Evolutionary conservation across 2,888 invertebrate species (phyloP).

Genomic region (Ctenicera cuprea): DNA sequence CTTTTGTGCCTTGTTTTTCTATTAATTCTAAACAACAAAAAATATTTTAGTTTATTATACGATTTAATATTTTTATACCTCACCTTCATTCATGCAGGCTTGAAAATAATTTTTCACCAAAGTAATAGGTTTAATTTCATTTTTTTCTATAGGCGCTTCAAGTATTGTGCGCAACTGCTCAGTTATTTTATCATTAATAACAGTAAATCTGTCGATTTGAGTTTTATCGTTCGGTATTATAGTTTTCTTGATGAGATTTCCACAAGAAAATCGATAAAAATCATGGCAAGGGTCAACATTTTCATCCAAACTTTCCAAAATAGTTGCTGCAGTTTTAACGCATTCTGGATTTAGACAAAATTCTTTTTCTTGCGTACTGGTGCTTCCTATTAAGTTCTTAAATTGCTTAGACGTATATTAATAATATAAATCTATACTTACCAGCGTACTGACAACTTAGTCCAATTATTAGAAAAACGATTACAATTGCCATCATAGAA

Average conservation of each 20-base stretch:
- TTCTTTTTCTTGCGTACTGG: no score
- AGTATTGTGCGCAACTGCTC: conserved; percentile 69
- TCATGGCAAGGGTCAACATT: conserved; percentile 83
- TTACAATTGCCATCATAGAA: background rate
- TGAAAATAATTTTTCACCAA: conserved; percentile 71
- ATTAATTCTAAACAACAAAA: conserved; percentile 57
- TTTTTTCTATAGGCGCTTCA: conserved; percentile 65
- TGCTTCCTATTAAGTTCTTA: background rate
- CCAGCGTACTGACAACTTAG: background rate
- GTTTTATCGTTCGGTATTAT: conserved; percentile 85
- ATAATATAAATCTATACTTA: background rate
- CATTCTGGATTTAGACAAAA: conserved; percentile 78
- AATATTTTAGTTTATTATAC: no score
- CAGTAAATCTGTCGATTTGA: conserved; percentile 71
- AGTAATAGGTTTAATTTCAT: conserved; percentile 69
- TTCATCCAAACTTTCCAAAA: conserved; percentile 80
- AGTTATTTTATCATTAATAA: conserved; percentile 71
- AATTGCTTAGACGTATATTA: background rate
- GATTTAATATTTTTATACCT: no score
- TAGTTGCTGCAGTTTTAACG: conserved; percentile 82
- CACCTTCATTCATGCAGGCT: conserved; percentile 69
- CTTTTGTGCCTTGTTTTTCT: conserved; percentile 81
- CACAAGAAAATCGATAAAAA: conserved; percentile 85
- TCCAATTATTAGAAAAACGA: background rate
- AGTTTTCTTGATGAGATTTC: conserved; percentile 79